phyloP scores from a whole-genome alignment of 2,113 vertebrate genomes.

The Ellobius talpinus region DNA sequence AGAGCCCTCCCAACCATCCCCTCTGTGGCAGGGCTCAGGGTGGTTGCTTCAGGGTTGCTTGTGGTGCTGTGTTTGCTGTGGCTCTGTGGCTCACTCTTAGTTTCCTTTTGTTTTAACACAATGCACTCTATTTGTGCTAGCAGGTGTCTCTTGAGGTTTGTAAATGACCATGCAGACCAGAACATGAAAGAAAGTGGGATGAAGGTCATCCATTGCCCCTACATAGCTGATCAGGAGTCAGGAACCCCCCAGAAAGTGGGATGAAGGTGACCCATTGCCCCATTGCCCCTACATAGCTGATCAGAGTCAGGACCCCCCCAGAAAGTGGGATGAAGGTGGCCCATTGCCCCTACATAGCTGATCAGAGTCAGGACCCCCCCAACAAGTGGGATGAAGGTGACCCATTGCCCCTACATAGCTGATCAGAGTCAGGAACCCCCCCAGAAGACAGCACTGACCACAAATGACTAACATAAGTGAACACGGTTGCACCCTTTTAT shows the following conservation, averaged over 20 bases:
- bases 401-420: neutral
- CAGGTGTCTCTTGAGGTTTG: neutral
- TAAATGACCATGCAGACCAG: neutral
- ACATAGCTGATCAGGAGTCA: neutral
- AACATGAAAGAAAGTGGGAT: rapidly evolving
- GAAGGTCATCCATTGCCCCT: neutral
- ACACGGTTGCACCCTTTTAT: conserved; percentile 67
- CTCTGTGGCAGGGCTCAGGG: neutral
- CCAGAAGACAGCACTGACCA: neutral
- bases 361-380: neutral
- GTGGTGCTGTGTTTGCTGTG: rapidly evolving
- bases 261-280: neutral
- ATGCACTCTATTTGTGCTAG: neutral
- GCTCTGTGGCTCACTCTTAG: neutral
- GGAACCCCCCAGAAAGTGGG: neutral
- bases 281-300: too few relatives aligned
- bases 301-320: neutral
- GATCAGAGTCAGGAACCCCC: neutral
- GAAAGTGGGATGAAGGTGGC: neutral
- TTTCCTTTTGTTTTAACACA: neutral
- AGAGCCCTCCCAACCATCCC: neutral
- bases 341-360: neutral
- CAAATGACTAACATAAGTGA: neutral
- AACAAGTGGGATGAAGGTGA: too few relatives aligned
- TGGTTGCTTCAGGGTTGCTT: rapidly evolving